phyloP scores from a whole-genome alignment of 2,113 vertebrate genomes.

The Pionites leucogaster region DNA sequence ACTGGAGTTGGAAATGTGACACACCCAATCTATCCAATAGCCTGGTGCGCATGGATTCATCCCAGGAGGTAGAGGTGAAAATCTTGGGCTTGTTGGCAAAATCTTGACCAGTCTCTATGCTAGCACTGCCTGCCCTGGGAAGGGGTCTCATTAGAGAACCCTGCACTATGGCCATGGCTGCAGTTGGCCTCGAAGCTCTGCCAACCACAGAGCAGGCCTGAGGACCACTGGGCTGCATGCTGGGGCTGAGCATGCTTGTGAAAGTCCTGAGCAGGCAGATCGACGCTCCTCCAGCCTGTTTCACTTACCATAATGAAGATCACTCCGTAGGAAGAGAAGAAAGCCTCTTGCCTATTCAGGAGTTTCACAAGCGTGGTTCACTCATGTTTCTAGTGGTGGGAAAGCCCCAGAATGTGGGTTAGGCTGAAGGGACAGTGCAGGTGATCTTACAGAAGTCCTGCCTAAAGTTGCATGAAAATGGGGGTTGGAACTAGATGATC shows the following conservation, averaged over 20 bases:
- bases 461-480: neutral
- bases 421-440: neutral
- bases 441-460: slow-evolving; percentile 8
- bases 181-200: neutral
- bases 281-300: neutral
- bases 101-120: neutral
- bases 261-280: slow-evolving; percentile 41
- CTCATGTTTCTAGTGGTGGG: slow-evolving; percentile 12
- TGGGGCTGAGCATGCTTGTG: neutral
- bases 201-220: neutral
- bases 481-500: neutral
- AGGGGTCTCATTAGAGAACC: neutral
- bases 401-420: slow-evolving; percentile 20
- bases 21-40: neutral
- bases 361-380: slow-evolving; percentile 43
- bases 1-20: neutral
- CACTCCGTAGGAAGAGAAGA: slow-evolving; percentile 9
- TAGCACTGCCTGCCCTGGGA: neutral
- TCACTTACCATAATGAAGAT: slow-evolving; percentile 5
- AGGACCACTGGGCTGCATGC: neutral
- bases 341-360: slow-evolving; percentile 43
- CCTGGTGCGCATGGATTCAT: accelerated
- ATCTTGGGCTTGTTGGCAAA: neutral
- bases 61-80: neutral
- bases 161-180: neutral